phyloP scores from a whole-genome alignment of 2,797 vertebrate species.

The Cyprinodon diabolis region DNA sequence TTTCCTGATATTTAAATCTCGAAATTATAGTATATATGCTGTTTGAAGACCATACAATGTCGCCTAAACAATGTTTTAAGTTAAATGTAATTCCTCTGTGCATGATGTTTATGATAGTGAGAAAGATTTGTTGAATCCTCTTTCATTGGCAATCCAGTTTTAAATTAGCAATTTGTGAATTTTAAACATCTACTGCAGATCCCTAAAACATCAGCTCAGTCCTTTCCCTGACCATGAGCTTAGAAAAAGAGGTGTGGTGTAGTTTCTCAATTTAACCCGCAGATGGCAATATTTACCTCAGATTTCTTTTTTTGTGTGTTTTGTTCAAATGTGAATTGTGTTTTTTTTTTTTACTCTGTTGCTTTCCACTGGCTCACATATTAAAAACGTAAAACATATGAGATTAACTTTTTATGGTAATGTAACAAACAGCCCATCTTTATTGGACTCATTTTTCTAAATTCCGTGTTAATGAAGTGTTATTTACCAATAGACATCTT shows the following conservation, averaged over 20 bases:
- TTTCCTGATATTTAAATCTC: neutral
- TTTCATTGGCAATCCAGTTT: constrained; percentile 12
- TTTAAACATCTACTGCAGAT: constrained; percentile 58
- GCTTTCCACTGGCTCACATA: neutral
- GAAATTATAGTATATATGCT: too few species aligned
- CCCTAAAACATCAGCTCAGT: constrained; percentile 34
- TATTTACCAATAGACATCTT: neutral
- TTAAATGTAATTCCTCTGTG: neutral
- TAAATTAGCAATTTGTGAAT: constrained; percentile 55
- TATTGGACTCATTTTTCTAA: constrained; percentile 41
- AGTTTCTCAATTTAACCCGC: constrained; percentile 25
- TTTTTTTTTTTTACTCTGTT: neutral
- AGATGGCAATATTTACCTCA: constrained; percentile 62
- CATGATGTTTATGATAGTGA: constrained; percentile 22
- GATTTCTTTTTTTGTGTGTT: neutral
- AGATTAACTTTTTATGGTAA: constrained; percentile 58
- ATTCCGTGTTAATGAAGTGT: neutral
- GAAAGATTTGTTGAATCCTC: constrained; percentile 22
- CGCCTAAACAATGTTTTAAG: neutral
- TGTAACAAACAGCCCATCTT: constrained; percentile 26
- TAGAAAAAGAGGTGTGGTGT: constrained; percentile 6
- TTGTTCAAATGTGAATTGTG: neutral
- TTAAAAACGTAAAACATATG: constrained; percentile 21
- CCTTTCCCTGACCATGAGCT: constrained; percentile 12
- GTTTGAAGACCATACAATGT: too few species aligned